Conservation (phyloP, 2,888 invertebrate species). For the Lithophane leautieri region DNA sequence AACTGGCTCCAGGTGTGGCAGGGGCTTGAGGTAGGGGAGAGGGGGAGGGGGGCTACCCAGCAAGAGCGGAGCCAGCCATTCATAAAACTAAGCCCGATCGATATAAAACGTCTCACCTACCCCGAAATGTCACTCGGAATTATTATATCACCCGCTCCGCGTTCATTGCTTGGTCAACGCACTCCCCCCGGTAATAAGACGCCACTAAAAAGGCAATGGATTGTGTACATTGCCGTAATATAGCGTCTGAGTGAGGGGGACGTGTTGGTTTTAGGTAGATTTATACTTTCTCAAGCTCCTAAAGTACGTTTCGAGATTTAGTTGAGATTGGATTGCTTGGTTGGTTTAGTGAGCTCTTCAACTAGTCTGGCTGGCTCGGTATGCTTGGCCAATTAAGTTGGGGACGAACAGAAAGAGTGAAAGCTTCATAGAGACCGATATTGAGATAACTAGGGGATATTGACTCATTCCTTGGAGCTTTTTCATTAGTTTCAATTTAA, state of each 20-base stretch:
- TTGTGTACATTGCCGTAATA: conserved; percentile 47
- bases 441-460: conserved; percentile 44
- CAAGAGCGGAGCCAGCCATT: conserved; percentile 79
- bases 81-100: conserved; percentile 88
- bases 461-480: conserved; percentile 30
- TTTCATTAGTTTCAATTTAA: conserved; percentile 46
- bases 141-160: conserved; percentile 50
- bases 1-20: conserved; percentile 63
- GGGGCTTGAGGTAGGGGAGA: conserved; percentile 55
- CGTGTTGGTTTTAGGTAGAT: conserved; percentile 66
- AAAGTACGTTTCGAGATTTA: conserved; percentile 64
- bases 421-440: conserved; percentile 35
- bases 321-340: conserved; percentile 63
- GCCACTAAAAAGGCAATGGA: conserved; percentile 68
- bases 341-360: conserved; percentile 46
- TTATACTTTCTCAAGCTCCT: conserved; percentile 63
- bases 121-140: conserved; percentile 66
- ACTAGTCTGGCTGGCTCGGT: conserved; percentile 45
- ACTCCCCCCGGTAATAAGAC: conserved; percentile 41
- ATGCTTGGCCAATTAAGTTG: conserved; percentile 58
- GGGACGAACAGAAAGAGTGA: conserved; percentile 33
- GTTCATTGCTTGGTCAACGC: conserved; percentile 69
- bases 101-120: conserved; percentile 80
- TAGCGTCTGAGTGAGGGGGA: conserved; percentile 48
- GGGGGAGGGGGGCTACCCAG: conserved; percentile 41